A percentile compares a stretch with the other conserved stretches of the same genome.
Evolutionary conservation across 2,888 invertebrate species (phyloP).

Genomic region (Agrilus mali): DNA sequence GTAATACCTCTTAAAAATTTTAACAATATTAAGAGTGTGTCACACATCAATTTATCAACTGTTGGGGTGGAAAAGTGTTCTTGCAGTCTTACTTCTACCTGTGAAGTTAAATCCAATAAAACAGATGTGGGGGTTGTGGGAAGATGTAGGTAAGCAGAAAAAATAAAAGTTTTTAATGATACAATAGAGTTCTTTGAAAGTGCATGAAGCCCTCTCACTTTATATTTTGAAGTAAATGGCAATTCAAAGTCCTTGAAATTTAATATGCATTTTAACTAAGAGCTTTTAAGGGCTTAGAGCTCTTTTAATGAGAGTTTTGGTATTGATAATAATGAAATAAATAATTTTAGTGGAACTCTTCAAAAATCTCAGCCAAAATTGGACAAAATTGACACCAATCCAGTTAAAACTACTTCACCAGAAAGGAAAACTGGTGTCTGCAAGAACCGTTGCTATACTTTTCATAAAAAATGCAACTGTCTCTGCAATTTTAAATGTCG

Average conservation of each 20-base stretch:
- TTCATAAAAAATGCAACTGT: slow-evolving; percentile 24
- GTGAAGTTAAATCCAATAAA: background rate
- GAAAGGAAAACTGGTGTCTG: slow-evolving; percentile 4
- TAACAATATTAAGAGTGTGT: slow-evolving; percentile 41
- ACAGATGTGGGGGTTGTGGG: background rate
- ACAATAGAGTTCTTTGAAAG: no score
- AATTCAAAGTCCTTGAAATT: no score
- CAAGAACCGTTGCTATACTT: slow-evolving; percentile 19
- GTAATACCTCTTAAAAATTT: slow-evolving; percentile 30
- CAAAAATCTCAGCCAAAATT: slow-evolving; percentile 8
- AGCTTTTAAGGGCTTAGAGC: no score
- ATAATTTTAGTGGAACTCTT: no score
- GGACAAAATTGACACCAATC: slow-evolving; percentile 6
- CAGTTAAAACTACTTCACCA: no score
- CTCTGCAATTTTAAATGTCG: slow-evolving; percentile 22
- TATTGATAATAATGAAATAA: no score
- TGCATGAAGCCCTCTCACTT: no score
- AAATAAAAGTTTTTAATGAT: no score
- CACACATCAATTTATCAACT: slow-evolving; percentile 29
- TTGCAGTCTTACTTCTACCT: slow-evolving; percentile 10
- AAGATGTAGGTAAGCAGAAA: background rate
- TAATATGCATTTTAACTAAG: no score
- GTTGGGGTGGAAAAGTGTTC: slow-evolving; percentile 20
- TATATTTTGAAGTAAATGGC: no score
- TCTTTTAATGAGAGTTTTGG: no score